These are phyloP conservation scores for Nothoprocta perdicaria DNA, from an alignment of 2,113 vertebrate species.

Conservation along the genomic window DNA sequence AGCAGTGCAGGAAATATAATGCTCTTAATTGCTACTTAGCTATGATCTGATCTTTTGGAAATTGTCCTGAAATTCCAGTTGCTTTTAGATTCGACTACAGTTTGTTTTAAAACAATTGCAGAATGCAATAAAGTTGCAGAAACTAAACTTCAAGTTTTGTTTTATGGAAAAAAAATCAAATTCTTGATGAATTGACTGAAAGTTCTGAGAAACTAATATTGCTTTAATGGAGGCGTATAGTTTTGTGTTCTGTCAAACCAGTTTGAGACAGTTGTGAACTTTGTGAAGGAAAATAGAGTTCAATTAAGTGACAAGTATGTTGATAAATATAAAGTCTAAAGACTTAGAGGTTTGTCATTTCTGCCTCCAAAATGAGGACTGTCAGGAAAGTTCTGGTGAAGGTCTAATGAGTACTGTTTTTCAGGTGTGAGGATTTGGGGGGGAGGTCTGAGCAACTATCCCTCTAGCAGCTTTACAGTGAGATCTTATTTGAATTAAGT, in stretches of 20 bases:
- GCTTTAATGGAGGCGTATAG: neutral
- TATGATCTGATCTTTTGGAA: neutral
- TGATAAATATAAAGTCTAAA: neutral
- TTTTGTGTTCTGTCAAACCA: neutral
- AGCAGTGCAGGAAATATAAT: neutral
- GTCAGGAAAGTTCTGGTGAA: neutral
- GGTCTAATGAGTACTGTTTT: neutral
- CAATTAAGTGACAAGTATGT: neutral
- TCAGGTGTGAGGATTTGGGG: neutral
- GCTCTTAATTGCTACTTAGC: neutral
- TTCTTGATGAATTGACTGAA: neutral
- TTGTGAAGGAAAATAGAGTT: neutral
- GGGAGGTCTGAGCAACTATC: neutral
- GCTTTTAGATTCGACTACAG: neutral
- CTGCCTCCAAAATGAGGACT: neutral
- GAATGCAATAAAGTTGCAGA: neutral
- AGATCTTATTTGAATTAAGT: neutral
- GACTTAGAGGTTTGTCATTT: neutral
- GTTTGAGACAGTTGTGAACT: neutral
- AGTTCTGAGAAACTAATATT: neutral
- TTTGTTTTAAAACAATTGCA: neutral
- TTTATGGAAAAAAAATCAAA: neutral
- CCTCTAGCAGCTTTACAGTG: neutral
- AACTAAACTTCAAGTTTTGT: neutral
- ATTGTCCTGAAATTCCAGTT: neutral